Evolutionary conservation across 2,888 invertebrate genomes (phyloP).

Genomic region (Cantharis nigra): DNA sequence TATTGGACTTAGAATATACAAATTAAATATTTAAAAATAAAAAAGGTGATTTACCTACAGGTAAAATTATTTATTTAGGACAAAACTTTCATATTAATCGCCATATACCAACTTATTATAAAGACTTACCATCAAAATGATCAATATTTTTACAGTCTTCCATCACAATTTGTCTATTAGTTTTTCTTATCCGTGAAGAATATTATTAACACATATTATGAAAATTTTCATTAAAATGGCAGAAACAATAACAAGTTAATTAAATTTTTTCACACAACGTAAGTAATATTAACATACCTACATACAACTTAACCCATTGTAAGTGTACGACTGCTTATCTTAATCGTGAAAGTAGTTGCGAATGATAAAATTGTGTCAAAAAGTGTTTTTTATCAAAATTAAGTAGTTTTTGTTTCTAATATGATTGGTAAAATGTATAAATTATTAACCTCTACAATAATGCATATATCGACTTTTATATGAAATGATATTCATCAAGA

Average conservation of each 20-base stretch:
- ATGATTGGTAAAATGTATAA: too few relatives aligned
- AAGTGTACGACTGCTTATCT: slow-evolving; percentile 3
- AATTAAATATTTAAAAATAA: background rate
- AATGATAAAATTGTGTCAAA: background rate
- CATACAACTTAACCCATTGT: background rate
- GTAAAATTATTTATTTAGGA: background rate
- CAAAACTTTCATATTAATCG: background rate
- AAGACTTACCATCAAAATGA: background rate
- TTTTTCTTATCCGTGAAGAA: background rate
- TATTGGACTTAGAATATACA: background rate
- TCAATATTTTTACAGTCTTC: background rate
- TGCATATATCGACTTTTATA: too few relatives aligned
- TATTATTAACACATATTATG: background rate
- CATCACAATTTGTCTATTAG: background rate
- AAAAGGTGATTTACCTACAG: background rate
- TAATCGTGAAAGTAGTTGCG: background rate
- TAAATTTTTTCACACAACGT: background rate
- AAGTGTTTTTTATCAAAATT: background rate
- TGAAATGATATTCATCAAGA: too few relatives aligned
- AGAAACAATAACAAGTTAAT: background rate
- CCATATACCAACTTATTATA: background rate
- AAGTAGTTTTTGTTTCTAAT: background rate
- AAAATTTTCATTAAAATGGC: background rate
- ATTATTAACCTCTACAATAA: too few relatives aligned
- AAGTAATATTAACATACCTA: background rate